phyloP scores from a whole-genome alignment of 2,888 invertebrate species.

The Chloroclysta siterata region DNA sequence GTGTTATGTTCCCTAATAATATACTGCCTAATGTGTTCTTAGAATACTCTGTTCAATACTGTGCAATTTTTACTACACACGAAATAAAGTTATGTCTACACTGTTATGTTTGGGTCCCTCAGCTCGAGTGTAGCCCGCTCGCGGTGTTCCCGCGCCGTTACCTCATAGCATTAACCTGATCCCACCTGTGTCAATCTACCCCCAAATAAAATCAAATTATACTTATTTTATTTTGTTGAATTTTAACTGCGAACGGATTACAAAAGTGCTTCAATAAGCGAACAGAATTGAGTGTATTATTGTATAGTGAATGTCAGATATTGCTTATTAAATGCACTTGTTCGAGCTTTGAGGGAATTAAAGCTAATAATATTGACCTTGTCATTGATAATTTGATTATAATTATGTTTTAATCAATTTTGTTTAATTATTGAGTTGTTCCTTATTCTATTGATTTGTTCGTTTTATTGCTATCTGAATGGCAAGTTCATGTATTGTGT shows the following conservation, averaged over 20 bases:
- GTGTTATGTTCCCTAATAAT: constrained; percentile 64
- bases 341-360: constrained; percentile 32
- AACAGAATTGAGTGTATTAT: constrained; percentile 24
- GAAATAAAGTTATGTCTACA: constrained; percentile 65
- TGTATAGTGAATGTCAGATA: constrained; percentile 22
- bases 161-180: constrained; percentile 17
- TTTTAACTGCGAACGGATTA: constrained; percentile 13
- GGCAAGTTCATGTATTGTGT: constrained; percentile 56
- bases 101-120: constrained; percentile 64
- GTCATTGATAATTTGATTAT: constrained; percentile 37
- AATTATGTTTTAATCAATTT: constrained; percentile 29
- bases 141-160: constrained; percentile 1
- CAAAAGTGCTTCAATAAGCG: constrained; percentile 15
- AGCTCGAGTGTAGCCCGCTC: constrained; percentile 26
- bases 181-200: constrained; percentile 23
- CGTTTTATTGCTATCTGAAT: constrained; percentile 42
- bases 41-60: constrained; percentile 67
- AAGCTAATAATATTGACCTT: constrained; percentile 41
- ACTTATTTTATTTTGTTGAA: constrained; percentile 12
- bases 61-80: constrained; percentile 61
- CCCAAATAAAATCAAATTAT: constrained; percentile 14
- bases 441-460: constrained; percentile 34
- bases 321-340: constrained; percentile 36
- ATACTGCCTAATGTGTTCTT: constrained; percentile 81
- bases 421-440: constrained; percentile 37